phyloP scores from a whole-genome alignment of 2,797 vertebrate species.

The Pseudochirops corinnae region DNA sequence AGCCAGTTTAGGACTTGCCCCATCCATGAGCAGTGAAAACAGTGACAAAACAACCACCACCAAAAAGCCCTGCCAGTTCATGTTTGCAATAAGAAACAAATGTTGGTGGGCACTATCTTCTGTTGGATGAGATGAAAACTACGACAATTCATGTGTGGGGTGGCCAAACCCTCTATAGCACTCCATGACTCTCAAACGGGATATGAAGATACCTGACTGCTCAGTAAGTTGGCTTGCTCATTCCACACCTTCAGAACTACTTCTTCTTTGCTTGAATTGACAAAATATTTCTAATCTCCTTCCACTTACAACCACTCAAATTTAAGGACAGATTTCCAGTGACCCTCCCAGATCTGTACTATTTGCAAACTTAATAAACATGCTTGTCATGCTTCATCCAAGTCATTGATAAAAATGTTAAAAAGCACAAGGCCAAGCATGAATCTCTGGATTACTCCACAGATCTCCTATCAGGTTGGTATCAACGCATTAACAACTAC shows the following conservation, averaged over 20 bases:
- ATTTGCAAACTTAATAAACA: neutral
- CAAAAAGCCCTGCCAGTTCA: no score
- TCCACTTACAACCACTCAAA: neutral
- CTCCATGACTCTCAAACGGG: neutral
- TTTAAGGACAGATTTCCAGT: neutral
- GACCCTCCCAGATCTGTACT: neutral
- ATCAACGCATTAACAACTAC: neutral
- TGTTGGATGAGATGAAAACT: neutral
- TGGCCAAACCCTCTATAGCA: neutral
- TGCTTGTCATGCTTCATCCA: neutral
- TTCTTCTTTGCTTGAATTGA: neutral
- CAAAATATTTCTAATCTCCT: neutral
- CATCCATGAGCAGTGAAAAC: no score
- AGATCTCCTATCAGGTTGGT: neutral
- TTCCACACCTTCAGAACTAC: neutral
- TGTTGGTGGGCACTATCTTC: no score
- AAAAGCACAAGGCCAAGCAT: neutral
- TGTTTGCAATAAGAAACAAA: no score
- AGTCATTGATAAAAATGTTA: neutral
- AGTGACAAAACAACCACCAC: no score
- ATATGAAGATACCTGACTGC: neutral
- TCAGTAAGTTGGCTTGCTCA: neutral
- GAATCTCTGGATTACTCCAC: neutral
- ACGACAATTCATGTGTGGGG: neutral
- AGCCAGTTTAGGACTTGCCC: no score